Base-by-base conservation (phyloP, 2,888 invertebrate genomes). In the Drosophila pseudotalamancana region DNA sequence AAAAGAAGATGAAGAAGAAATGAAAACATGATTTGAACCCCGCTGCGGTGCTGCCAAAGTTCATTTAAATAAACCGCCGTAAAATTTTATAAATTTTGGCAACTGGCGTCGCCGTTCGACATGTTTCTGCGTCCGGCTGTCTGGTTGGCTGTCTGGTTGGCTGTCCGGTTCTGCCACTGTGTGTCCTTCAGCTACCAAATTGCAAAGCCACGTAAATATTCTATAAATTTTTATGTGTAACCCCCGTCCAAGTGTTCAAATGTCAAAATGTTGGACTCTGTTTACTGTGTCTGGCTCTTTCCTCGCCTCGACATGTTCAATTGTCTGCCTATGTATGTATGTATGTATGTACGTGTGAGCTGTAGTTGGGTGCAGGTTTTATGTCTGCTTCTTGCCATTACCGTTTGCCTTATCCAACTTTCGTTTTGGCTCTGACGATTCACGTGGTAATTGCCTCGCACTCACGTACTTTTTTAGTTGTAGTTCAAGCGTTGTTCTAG, bases 141-240 rank as follows among this genome's bases (percentile, higher is more conserved):
- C 27, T 23, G 2, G n/a, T 6, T n/a, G n/a, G n/a, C n/a, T n/a
- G n/a, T n/a, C n/a, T n/a, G n/a, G n/a, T n/a, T n/a, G n/a, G n/a
- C n/a, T n/a, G n/a, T n/a, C n/a, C n/a, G n/a, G n/a, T n/a, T n/a
- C n/a, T n/a, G n/a, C n/a, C n/a, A n/a, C n/a, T n/a, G n/a, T n/a
- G n/a, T 16, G 43, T 27, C 27, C 14, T 23, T 4, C 31, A 53
- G 69, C 69, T 54, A 64, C 43, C 66, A 66, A 69, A 77, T 70
- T 81, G 75, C 75, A 56, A 39, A 50, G 49, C 83, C 81, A 81
- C 86, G 86, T 81, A 83, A 83, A 81, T 83, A 83, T 81, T 85
- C 81, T 81, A 81, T 81, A 81, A 79, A 81, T 81, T 85, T 84
- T 68, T 81, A 81, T 84, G 82, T 67, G 48, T 29, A 35, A 18